Evolutionary conservation across 2,888 invertebrate genomes (phyloP).

Genomic region (Aelia acuminata): DNA sequence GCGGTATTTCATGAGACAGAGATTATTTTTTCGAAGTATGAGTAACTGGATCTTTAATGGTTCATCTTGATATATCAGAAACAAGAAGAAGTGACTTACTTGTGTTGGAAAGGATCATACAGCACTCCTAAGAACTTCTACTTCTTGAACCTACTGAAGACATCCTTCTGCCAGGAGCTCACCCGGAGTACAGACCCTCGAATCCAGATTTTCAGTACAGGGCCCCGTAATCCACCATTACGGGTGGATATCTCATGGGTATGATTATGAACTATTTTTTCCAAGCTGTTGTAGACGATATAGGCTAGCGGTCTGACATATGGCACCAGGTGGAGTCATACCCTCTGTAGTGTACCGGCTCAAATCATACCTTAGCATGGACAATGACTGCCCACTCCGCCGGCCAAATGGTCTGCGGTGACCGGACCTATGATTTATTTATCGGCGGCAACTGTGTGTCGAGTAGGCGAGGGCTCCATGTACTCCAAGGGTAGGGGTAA

Average conservation of each 20-base stretch:
- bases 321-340: constrained; percentile 45
- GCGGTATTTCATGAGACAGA: too few relatives aligned
- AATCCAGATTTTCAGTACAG: not conserved
- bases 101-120: not conserved
- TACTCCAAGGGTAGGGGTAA: not conserved
- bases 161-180: not conserved
- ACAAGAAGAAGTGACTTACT: too few relatives aligned
- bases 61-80: too few relatives aligned
- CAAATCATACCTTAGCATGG: constrained; percentile 38
- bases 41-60: too few relatives aligned
- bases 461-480: not conserved
- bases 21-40: too few relatives aligned
- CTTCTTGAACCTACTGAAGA: not conserved
- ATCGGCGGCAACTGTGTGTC: not conserved
- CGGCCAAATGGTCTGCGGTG: constrained; percentile 35
- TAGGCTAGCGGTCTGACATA: constrained; percentile 2
- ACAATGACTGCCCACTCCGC: constrained; percentile 11
- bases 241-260: not conserved
- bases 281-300: not conserved
- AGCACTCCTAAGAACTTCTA: not conserved
- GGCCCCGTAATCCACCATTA: not conserved
- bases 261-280: constrained; percentile 27
- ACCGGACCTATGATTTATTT: not conserved
- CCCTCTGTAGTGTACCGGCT: not conserved
- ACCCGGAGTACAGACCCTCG: constrained; percentile 26